Evolutionary conservation across 2,113 vertebrate genomes (phyloP).

Genomic region (Xenopus borealis): DNA sequence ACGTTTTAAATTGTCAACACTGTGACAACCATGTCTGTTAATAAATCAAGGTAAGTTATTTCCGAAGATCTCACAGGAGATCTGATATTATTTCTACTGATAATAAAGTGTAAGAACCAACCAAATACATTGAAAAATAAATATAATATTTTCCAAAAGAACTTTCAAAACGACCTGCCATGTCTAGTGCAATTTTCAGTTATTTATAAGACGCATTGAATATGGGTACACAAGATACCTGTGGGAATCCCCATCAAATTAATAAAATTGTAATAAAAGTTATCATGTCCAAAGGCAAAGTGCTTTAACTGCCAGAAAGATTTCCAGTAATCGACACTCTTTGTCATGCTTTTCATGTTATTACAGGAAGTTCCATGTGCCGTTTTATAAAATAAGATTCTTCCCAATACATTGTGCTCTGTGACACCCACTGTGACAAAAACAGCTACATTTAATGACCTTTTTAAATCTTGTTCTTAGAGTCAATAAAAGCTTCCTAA

Average conservation of each 20-base stretch:
- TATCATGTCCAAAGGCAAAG: conserved; percentile 65
- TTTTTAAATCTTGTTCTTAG: conserved; percentile 91
- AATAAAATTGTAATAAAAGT: conserved; percentile 77
- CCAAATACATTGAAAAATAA: conserved; percentile 50
- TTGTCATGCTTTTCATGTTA: conserved; percentile 51
- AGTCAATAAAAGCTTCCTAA: conserved; percentile 82
- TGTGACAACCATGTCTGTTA: background rate
- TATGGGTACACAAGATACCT: conserved; percentile 66
- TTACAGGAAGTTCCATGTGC: conserved; percentile 58
- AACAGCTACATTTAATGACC: conserved; percentile 86
- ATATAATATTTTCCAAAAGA: conserved; percentile 55
- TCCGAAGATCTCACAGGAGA: conserved; percentile 50
- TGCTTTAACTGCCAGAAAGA: conserved; percentile 67
- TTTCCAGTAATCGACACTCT: conserved; percentile 59
- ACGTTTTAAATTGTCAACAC: too few species aligned
- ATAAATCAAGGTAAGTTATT: conserved; percentile 59
- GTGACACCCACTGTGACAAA: conserved; percentile 81
- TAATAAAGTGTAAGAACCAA: conserved; percentile 51
- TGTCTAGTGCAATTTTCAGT: conserved; percentile 77
- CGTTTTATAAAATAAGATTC: conserved; percentile 75
- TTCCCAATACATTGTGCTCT: conserved; percentile 76
- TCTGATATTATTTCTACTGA: conserved; percentile 56
- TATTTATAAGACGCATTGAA: conserved; percentile 75
- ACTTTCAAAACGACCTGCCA: conserved; percentile 71
- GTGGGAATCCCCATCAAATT: conserved; percentile 73